These are phyloP conservation scores for Poecilus cupreus DNA, from an alignment of 2,888 invertebrate species.

Conservation along the genomic window DNA sequence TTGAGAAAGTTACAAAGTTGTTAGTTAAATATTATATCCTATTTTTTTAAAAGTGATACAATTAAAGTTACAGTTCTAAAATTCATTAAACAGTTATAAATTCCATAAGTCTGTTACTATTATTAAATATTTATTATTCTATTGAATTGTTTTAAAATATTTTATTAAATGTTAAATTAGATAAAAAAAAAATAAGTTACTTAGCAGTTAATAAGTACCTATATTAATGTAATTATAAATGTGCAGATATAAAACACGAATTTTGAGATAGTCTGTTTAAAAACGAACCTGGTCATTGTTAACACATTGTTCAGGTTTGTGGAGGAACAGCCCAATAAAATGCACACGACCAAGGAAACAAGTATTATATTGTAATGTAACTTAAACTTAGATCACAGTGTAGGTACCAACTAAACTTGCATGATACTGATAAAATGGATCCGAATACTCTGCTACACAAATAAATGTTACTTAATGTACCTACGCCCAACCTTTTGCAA, in stretches of 20 bases:
- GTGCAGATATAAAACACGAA: constrained; percentile 47
- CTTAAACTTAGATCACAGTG: constrained; percentile 42
- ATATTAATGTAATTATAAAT: constrained; percentile 47
- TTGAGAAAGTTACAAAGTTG: neutral
- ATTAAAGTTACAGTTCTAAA: neutral
- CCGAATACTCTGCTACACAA: constrained; percentile 2
- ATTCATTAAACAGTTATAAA: constrained; percentile 13
- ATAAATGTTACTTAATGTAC: constrained; percentile 23
- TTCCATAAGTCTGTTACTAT: constrained; percentile 41
- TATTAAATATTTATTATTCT: constrained; percentile 49
- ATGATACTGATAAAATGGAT: constrained; percentile 11
- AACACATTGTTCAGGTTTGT: neutral
- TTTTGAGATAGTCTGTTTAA: neutral
- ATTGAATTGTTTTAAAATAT: constrained; percentile 49
- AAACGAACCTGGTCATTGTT: neutral
- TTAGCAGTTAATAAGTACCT: constrained; percentile 45
- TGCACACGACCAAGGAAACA: constrained; percentile 54
- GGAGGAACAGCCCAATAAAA: neutral
- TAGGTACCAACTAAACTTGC: constrained; percentile 36
- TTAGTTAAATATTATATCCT: neutral
- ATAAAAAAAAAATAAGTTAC: constrained; percentile 37
- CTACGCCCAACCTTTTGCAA: constrained; percentile 17
- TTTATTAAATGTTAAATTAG: constrained; percentile 53
- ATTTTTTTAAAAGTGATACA: neutral
- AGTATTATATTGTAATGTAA: constrained; percentile 49